A percentile compares a stretch with the other conserved stretches of the same genome.
phyloP scores from a whole-genome alignment of 2,888 invertebrate species.

The Poecilobothrus nobilitatus region DNA sequence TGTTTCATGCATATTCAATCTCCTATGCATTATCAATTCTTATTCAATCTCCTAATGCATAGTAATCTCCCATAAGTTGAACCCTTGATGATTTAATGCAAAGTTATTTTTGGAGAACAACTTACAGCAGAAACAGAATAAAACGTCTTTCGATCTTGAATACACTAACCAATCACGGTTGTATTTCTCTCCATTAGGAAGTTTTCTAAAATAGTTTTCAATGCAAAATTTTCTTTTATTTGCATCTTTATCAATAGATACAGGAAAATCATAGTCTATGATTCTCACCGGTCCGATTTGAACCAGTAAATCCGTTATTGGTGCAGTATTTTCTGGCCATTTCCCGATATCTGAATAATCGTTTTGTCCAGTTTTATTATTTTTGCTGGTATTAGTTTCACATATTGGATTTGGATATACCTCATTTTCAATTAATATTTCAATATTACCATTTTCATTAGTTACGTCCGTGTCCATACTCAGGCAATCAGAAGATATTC shows the following conservation, averaged over 20 bases:
- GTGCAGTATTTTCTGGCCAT: slow-evolving; percentile 8
- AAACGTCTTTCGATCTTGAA: slow-evolving; percentile 9
- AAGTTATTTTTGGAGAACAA: not conserved
- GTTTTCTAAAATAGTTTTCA: slow-evolving; percentile 2
- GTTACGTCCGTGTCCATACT: not conserved
- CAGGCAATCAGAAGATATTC: slow-evolving; percentile 8
- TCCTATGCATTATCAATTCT: no score
- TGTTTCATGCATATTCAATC: slow-evolving; percentile 5
- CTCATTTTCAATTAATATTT: not conserved
- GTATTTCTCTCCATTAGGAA: not conserved
- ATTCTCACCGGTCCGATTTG: slow-evolving; percentile 8
- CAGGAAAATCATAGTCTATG: slow-evolving; percentile 7
- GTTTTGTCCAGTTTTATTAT: slow-evolving; percentile 7
- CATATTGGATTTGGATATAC: not conserved
- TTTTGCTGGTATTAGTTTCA: not conserved
- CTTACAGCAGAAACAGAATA: slow-evolving; percentile 9
- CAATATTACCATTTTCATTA: not conserved
- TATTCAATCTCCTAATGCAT: no score
- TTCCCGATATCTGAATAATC: slow-evolving; percentile 9
- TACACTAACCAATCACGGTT: slow-evolving; percentile 7
- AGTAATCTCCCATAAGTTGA: not conserved
- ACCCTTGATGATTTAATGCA: slow-evolving; percentile 7
- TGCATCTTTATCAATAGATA: slow-evolving; percentile 7
- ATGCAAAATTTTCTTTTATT: slow-evolving; percentile 9
- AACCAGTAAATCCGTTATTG: slow-evolving; percentile 8